Evolutionary conservation across 2,888 invertebrate species (phyloP), one percentile per base, ranked within the genome.

Genomic region (Lepidocyrtinus sp.): DNA sequence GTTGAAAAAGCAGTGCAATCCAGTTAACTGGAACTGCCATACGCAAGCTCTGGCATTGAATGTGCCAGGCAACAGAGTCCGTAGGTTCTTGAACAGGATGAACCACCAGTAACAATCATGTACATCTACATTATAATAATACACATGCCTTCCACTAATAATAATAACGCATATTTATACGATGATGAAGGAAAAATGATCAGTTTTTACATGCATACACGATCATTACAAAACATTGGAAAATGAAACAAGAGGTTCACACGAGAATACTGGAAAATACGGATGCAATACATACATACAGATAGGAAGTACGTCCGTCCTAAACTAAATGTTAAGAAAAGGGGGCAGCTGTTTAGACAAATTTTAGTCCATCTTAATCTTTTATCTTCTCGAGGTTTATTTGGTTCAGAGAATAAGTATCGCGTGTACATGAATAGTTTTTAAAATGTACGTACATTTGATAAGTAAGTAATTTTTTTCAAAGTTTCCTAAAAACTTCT

Each of bases 311-410:
- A 15, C 50, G 50, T 50, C 50, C 50, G 50, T 50, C 36, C 12
- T 5, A 36, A 50, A 50, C 50, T 50, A 7, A 50, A 50, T 50
- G 50, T 12, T 2, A 50, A 12, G 2, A 50, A 50, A 55, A 70
- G 27, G 63, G 71, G 77, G 77, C 77, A 77, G 77, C 77, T 77
- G 77, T 77, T 76, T 45, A 77, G 25, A 1, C 2, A 45, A 62
- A 74, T 59, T 50, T 50, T 50, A 36, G 64, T 59, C 65, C 67
- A 67, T 74, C 74, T 74, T 73, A 73, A 64, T 64, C 65, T 74
- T 67, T 65, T 65, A 74, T 74, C 74, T 59, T 36, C 50, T 12
- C 50, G 15, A 50, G 36, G 36, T 36, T 50, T 17, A 2, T 50
- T 50, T 12, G 36, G 5, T 36, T 36, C 12, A 12, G 12, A 36